phyloP scores from a whole-genome alignment of 92 coral and sea anemone genomes.

The Pocillopora meandrina region DNA sequence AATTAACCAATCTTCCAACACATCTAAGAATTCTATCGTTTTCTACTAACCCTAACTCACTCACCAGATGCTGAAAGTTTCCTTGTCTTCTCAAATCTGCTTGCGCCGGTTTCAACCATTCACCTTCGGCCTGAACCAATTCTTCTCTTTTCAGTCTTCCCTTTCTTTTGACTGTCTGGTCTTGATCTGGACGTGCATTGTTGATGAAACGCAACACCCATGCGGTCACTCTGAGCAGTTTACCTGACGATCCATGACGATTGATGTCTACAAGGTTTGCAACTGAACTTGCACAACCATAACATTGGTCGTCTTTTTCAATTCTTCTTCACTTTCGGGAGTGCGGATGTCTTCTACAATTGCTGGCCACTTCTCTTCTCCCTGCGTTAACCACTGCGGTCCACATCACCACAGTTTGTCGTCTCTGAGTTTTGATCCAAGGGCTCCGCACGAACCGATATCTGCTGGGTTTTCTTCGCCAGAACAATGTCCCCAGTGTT shows the following conservation, averaged over 20 bases:
- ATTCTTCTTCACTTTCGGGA: constrained; percentile 41
- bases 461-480: constrained; percentile 64
- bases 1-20: constrained; percentile 45
- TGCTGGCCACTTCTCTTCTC: constrained; percentile 39
- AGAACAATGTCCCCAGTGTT: constrained; percentile 57
- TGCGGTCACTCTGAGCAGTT: constrained; percentile 41
- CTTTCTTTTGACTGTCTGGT: background rate
- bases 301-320: constrained; percentile 14
- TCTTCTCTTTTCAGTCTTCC: constrained; percentile 33
- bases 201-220: constrained; percentile 24
- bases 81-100: constrained; percentile 7
- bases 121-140: constrained; percentile 17
- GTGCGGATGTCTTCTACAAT: constrained; percentile 10
- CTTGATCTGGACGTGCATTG: background rate
- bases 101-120: constrained; percentile 38
- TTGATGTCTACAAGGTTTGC: constrained; percentile 23
- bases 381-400: constrained; percentile 26
- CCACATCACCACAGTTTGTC: constrained; percentile 34
- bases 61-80: constrained; percentile 29
- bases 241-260: constrained; percentile 12
- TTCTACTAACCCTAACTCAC: constrained; percentile 37
- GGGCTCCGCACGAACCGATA: constrained; percentile 47
- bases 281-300: background rate
- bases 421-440: constrained; percentile 35
- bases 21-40: constrained; percentile 48